phyloP scores from a whole-genome alignment of 1,140 invertebrate species.

The Drosophila repleta region DNA sequence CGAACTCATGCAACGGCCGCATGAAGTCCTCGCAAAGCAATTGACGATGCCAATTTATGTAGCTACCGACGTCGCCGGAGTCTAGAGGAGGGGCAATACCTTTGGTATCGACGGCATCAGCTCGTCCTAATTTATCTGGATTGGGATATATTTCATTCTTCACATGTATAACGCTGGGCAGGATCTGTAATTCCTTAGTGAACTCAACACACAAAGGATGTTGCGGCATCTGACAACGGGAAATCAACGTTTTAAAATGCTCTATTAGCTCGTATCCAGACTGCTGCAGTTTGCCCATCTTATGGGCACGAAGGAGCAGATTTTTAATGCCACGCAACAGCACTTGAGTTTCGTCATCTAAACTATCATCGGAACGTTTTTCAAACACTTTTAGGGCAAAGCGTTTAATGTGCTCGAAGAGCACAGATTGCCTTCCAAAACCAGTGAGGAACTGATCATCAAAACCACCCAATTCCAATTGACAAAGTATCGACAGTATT shows the following conservation, averaged over 20 bases:
- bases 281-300: slow-evolving; percentile 28
- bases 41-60: slow-evolving; percentile 91
- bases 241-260: slow-evolving; percentile 50
- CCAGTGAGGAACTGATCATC: slow-evolving; percentile 40
- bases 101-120: not conserved
- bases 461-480: slow-evolving; percentile 84
- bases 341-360: slow-evolving; percentile 39
- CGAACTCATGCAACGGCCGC: slow-evolving; percentile 85
- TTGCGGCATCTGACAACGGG: slow-evolving; percentile 10
- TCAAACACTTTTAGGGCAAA: slow-evolving; percentile 28
- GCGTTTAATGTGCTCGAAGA: slow-evolving; percentile 39
- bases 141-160: slow-evolving; percentile 70
- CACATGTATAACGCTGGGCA: slow-evolving; percentile 6
- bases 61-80: slow-evolving; percentile 85
- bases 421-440: slow-evolving; percentile 43
- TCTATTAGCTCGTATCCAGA: slow-evolving; percentile 45
- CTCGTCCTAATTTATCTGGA: slow-evolving; percentile 46
- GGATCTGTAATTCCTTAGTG: slow-evolving; percentile 20
- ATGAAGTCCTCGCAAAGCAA: slow-evolving; percentile 91
- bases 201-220: slow-evolving; percentile 21
- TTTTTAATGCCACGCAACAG: slow-evolving; percentile 50
- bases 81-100: not conserved
- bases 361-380: slow-evolving; percentile 5
- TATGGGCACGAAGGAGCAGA: slow-evolving; percentile 56
- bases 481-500: slow-evolving; percentile 84